Base-by-base conservation (phyloP, 2,797 vertebrate genomes). In the Phoxinus dragarum region DNA sequence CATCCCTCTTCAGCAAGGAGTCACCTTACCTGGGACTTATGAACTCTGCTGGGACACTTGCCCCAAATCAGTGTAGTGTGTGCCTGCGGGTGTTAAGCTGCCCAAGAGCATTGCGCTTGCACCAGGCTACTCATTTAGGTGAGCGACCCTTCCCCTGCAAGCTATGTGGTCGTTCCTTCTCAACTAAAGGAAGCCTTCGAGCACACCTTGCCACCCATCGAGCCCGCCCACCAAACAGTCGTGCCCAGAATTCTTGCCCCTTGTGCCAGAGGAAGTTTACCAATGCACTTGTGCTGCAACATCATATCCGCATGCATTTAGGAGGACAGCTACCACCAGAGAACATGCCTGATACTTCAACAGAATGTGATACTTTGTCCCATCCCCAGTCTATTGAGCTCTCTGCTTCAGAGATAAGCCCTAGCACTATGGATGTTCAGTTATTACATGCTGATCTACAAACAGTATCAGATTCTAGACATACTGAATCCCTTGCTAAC, bases 71-170 rank as follows among this genome's bases (percentile, higher is more conserved):
- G 91, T 98, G 97, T 85, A 95, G 96, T 34, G 96, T 98, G 75
- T 98, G 97, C 88, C 93, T 97, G 38, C 93, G 97, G 12, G 96
- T 97, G 38, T 91, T 97, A 87, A 97, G 97, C 90, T 98, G 97
- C 88, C 97, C 97, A 34, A 94, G 97, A 80, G 97, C 97, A 0
- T 92, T 98, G 16, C 96, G 96, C 75, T 93, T 98, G 68, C 97
- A 97, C 91, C 97, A 97, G 47, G 96, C 97, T 75, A 97, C 97
- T 9, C 97, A 98, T 79, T 96, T 97, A 17, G 97, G 97, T 21
- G 97, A 98, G 89, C 93, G 97, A 8, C 97, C 97, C 38, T 98
- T 97, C 93, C 97, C 97, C 54, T 98, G 97, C 93, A 97, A 98
- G 89, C 94, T 97, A 83, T 97, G 97, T 80, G 97, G 97, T 16